Conservation (phyloP, 2,113 vertebrate genomes). For the Lophochroa leadbeateri region DNA sequence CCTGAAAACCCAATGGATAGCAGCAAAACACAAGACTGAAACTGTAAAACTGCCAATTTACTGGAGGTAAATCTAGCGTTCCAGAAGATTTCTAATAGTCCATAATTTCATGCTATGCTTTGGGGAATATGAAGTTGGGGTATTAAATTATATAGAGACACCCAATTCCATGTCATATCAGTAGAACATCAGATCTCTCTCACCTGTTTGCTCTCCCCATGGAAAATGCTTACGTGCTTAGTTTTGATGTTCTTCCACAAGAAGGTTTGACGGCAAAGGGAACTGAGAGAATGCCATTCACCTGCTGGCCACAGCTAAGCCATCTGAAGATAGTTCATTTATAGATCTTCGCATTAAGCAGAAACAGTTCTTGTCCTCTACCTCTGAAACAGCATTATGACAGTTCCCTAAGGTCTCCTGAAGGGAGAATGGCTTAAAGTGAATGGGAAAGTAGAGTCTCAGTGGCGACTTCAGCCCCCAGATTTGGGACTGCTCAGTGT, state of each 20-base stretch:
- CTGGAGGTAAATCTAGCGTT: not conserved
- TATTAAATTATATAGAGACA: not conserved
- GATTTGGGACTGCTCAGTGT: not conserved
- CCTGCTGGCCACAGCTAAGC: not conserved
- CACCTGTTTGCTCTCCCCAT: not conserved
- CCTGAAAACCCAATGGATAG: not conserved
- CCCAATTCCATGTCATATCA: not conserved
- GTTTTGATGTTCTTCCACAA: not conserved
- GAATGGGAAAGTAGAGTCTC: not conserved
- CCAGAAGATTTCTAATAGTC: not conserved
- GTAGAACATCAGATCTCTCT: not conserved
- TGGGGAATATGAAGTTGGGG: not conserved
- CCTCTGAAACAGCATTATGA: not conserved
- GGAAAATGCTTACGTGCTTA: not conserved
- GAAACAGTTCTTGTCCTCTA: not conserved
- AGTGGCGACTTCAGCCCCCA: accelerated
- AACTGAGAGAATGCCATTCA: not conserved
- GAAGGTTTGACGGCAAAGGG: not conserved
- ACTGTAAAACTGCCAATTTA: not conserved
- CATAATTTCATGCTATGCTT: not conserved
- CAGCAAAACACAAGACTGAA: not conserved
- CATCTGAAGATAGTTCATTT: not conserved
- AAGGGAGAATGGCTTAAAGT: not conserved
- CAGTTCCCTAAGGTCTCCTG: not conserved
- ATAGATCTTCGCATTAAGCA: not conserved